Conservation (phyloP, 2,888 invertebrate species). For the Archaeoteleia sp. region DNA sequence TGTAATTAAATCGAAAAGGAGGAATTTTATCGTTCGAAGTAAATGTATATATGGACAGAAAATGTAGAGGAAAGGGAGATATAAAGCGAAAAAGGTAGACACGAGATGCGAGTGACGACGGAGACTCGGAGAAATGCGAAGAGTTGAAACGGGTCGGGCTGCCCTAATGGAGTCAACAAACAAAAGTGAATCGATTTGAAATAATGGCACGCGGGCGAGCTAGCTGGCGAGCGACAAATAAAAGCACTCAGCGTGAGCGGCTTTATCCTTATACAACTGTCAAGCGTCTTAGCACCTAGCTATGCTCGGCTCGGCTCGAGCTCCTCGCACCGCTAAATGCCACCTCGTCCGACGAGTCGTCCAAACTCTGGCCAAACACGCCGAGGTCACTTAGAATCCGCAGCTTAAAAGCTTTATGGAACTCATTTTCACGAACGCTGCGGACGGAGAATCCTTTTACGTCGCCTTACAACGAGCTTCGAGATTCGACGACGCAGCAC, state of each 20-base stretch:
- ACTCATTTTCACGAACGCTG: conserved; percentile 64
- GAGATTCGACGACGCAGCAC: conserved; percentile 40
- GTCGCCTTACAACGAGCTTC: conserved; percentile 48
- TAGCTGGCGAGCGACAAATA: conserved; percentile 68
- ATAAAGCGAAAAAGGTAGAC: conserved; percentile 36
- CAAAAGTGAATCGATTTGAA: conserved; percentile 72
- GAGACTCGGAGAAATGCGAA: conserved; percentile 42
- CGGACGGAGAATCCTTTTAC: conserved; percentile 47
- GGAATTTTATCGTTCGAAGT: too few species aligned
- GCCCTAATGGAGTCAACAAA: conserved; percentile 72
- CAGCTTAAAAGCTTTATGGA: conserved; percentile 66
- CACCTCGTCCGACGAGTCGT: conserved; percentile 16
- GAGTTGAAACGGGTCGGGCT: conserved; percentile 36
- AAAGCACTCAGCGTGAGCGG: conserved; percentile 72
- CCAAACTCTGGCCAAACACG: conserved; percentile 36
- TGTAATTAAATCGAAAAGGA: too few species aligned
- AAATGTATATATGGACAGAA: conserved; percentile 3
- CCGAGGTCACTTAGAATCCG: conserved; percentile 43
- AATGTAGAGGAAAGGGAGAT: conserved; percentile 17
- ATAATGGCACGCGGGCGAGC: conserved; percentile 68
- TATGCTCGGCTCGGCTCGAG: conserved; percentile 54
- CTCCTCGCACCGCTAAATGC: conserved; percentile 43
- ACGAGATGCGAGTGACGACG: conserved; percentile 30
- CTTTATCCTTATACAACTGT: conserved; percentile 73
- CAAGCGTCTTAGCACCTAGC: conserved; percentile 68